Evolutionary conservation across 2,113 vertebrate genomes (phyloP), one percentile per base, ranked within the genome.

Genomic region (Stigmatopora argus): DNA sequence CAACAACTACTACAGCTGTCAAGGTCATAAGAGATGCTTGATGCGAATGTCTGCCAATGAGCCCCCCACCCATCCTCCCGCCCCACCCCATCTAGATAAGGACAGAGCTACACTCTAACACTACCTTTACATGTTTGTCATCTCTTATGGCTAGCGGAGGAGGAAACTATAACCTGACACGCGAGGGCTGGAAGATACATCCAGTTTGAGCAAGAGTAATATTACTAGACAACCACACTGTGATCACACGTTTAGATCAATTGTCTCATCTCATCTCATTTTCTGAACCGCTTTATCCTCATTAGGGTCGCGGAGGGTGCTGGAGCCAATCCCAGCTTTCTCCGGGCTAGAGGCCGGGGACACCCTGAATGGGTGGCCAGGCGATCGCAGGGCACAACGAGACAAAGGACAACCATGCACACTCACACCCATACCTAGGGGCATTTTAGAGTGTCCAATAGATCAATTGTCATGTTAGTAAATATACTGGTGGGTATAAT

Each of bases 11-110:
- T 34, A 41, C 41, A 65, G 69, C 76, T 74, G 74, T 77, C 83
- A 88, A 88, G 83, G 84, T 84, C 84, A 80, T 3, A 15, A 67
- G 69, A 70, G 77, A 75, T 70, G 64, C 76, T 72, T 71, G 71
- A 87, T 82, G 74, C n/a, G 64, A 71, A 74, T 64, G 74, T 70
- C 73, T 78, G 77, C 80, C 81, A 78, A 52, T 47, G 74, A 48
- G 23, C 23, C 23, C 53, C 52, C 65, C 70, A 77, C 82, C 81
- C 26, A 3, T 31, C 3, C 26, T 3, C 26, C 26, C 26, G 26
- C 26, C 26, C 26, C 26, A 31, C 2, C 83, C 78, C 81, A 71
- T 70, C 72, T 31, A 61, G 64, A 58, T 75, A 83, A 76, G 79
- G 83, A 79, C 76, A 66, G 70, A 12, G 18, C 59, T 35, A 62